phyloP scores from a whole-genome alignment of 2,797 vertebrate genomes.

The Erpetoichthys calabaricus region DNA sequence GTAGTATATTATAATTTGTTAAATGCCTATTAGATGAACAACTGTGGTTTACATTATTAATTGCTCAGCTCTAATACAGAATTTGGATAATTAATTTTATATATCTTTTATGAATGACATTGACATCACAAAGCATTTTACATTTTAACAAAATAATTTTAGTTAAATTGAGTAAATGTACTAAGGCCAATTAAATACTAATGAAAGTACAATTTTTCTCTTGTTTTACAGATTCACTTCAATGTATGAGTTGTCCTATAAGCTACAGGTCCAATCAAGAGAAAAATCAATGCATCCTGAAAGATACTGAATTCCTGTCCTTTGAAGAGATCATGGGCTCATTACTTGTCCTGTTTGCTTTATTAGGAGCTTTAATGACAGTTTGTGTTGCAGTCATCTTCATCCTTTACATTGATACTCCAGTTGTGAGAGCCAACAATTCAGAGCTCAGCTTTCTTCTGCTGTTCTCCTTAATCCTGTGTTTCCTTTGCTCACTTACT shows the following conservation, averaged over 20 bases:
- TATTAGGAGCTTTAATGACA: constrained; percentile 24
- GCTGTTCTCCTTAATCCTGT: constrained; percentile 27
- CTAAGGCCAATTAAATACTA: no score
- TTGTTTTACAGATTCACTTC: constrained; percentile 21
- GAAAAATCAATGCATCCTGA: constrained; percentile 20
- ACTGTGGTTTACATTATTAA: no score
- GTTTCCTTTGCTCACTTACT: constrained; percentile 25
- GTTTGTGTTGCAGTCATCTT: constrained; percentile 26
- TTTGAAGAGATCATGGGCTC: constrained; percentile 21
- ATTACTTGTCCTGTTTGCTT: constrained; percentile 23
- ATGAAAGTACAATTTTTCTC: no score
- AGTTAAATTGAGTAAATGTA: no score
- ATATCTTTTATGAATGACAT: no score
- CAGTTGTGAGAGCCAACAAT: constrained; percentile 25
- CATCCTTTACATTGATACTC: constrained; percentile 11
- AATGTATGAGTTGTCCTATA: constrained; percentile 24
- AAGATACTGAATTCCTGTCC: constrained; percentile 27
- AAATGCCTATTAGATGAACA: no score
- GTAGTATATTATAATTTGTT: no score
- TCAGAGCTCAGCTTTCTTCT: constrained; percentile 31
- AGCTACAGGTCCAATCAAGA: constrained; percentile 28
- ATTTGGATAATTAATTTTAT: no score
- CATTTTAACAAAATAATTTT: no score
- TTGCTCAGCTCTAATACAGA: no score
- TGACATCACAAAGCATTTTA: no score